phyloP scores from a whole-genome alignment of 2,888 invertebrate genomes.

The Andricus quercusramuli region DNA sequence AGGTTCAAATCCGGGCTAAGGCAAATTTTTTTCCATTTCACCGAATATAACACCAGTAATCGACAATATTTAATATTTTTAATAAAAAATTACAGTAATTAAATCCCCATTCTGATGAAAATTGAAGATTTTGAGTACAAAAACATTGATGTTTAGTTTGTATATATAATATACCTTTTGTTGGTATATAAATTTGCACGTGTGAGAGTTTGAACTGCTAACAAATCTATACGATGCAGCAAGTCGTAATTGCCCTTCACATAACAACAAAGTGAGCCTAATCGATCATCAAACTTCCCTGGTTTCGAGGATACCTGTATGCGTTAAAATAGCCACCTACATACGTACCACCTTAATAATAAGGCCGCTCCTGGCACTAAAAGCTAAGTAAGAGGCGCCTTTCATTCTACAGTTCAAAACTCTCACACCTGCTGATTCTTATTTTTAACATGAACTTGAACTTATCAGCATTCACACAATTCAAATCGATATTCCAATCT shows the following conservation, averaged over 20 bases:
- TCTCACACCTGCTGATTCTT: neutral
- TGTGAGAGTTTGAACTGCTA: conserved; percentile 46
- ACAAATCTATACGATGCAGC: conserved; percentile 44
- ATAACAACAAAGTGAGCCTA: conserved; percentile 46
- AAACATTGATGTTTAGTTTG: neutral
- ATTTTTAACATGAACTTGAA: conserved; percentile 4
- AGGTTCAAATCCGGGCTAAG: too few relatives aligned
- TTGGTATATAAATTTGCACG: neutral
- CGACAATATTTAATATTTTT: too few relatives aligned
- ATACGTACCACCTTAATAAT: conserved; percentile 45
- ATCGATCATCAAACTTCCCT: conserved; percentile 57
- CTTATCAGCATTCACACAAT: neutral
- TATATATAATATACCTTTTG: neutral
- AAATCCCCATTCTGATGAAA: conserved; percentile 3
- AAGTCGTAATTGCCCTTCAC: conserved; percentile 48
- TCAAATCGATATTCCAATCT: neutral
- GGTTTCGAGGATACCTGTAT: conserved; percentile 44
- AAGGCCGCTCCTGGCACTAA: conserved; percentile 55
- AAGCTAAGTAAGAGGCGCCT: conserved; percentile 14
- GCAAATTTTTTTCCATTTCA: too few relatives aligned
- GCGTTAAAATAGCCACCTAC: conserved; percentile 48
- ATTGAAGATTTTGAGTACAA: neutral
- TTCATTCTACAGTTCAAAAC: conserved; percentile 23
- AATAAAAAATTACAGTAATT: too few relatives aligned
- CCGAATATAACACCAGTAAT: too few relatives aligned